These are phyloP conservation scores for Cephus pulcher DNA, from an alignment of 2,888 invertebrate species.

Conservation along the genomic window DNA sequence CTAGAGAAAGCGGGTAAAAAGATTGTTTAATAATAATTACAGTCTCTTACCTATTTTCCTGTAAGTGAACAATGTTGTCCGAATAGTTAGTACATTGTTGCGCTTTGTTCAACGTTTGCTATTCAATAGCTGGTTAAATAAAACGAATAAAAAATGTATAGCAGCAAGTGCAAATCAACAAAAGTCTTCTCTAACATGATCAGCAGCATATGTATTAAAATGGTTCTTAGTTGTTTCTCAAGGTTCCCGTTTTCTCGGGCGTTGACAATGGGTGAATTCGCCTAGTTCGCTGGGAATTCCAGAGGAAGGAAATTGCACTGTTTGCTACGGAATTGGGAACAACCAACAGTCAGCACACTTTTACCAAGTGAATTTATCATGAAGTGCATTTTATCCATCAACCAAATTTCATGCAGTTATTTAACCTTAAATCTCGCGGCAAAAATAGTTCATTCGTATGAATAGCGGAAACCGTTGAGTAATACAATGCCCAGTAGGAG, in stretches of 20 bases:
- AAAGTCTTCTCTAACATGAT: background rate
- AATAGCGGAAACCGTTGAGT: background rate
- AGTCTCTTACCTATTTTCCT: background rate
- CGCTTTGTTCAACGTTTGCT: background rate
- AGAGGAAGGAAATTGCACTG: slow-evolving; percentile 26
- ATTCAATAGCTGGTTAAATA: background rate
- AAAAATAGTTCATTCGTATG: background rate
- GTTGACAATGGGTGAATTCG: background rate
- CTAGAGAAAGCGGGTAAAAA: background rate
- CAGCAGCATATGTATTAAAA: background rate
- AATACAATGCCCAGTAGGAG: background rate
- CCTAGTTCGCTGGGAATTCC: slow-evolving; percentile 12
- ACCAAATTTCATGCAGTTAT: background rate
- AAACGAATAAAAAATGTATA: slow-evolving; percentile 18
- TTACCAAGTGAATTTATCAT: slow-evolving; percentile 41
- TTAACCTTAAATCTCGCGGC: slow-evolving; percentile 35
- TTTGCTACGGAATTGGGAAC: slow-evolving; percentile 30
- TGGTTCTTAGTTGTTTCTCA: background rate
- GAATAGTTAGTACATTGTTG: background rate
- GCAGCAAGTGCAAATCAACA: slow-evolving; percentile 3
- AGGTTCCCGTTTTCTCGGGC: background rate
- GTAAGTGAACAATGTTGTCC: background rate
- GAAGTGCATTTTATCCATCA: slow-evolving; percentile 31
- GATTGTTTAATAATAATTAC: background rate
- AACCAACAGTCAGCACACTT: slow-evolving; percentile 37